Conservation (phyloP, 2,113 vertebrate genomes). For the Capreolus pygargus region DNA sequence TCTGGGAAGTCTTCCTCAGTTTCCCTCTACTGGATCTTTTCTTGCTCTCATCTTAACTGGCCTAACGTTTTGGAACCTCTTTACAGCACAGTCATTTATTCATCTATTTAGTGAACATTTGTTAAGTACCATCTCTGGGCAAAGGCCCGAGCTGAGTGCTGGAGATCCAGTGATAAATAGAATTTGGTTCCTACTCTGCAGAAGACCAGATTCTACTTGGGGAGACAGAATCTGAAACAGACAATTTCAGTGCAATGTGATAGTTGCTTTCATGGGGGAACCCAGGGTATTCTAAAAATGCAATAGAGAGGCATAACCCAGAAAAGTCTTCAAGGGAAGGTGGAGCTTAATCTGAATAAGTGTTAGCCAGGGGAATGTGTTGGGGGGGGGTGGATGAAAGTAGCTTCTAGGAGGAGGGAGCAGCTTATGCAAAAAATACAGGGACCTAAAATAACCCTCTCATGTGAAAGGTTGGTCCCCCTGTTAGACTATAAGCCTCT, state of each 20-base stretch:
- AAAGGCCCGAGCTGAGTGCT: not conserved
- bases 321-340: conserved; percentile 58
- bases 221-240: conserved; percentile 13
- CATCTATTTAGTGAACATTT: not conserved
- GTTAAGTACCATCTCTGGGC: not conserved
- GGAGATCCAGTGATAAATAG: not conserved
- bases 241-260: conserved; percentile 6
- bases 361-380: not conserved
- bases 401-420: conserved; percentile 31
- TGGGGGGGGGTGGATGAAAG: conserved; percentile 6
- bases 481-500: not conserved
- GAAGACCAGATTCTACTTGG: not conserved
- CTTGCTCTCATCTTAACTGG: not conserved
- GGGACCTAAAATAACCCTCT: conserved; percentile 16
- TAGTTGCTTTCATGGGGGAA: conserved; percentile 32
- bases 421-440: conserved; percentile 40
- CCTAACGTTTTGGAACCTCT: not conserved
- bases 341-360: conserved; percentile 35
- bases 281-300: conserved; percentile 37
- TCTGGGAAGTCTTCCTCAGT: not conserved
- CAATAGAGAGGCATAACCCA: conserved; percentile 51
- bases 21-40: not conserved
- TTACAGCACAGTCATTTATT: not conserved
- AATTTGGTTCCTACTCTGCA: not conserved
- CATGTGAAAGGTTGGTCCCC: conserved; percentile 6